Evolutionary conservation across 1,140 invertebrate genomes (phyloP), one percentile per base, ranked within the genome.

Genomic region (Aphidius gifuensis): DNA sequence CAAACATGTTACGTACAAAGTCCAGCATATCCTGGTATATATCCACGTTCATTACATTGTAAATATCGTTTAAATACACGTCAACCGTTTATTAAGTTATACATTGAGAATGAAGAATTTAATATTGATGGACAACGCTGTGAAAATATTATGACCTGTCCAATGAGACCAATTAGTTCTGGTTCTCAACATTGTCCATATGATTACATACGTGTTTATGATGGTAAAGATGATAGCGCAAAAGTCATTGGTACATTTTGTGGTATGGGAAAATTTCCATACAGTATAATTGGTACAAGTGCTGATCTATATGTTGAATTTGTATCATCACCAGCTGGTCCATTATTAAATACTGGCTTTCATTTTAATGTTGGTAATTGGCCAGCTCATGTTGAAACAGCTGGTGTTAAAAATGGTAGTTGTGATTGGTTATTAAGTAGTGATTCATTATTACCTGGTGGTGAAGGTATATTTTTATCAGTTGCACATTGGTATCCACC

Each of bases 121-220:
- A 94, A 95, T 69, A 92, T 96, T 60, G 93, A 96, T 70, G 93
- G 93, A 0, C 92, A 95, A 71, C 84, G 93, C 56, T 96, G 94
- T 74, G 93, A 96, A 75, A 95, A 95, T 75, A 92, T 95, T 64
- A 94, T 96, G 88, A 93, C 93, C 4, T 96, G 94, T 73, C 93
- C 93, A 9, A 94, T 96, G 87, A 83, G 92, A 64, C 92, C 92
- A 1, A 92, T 94, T 49, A 91, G 90, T 44, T 92, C 91, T 64
- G 91, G 90, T 46, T 85, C 89, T 48, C 88, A 92, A 68, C 90
- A 93, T 69, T 96, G 94, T 75, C 93, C 92, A 0, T 94, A 90
- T 78, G 94, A 96, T 74, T 94, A 92, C 80, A 90, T 96, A 60
- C 85, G 87, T 59, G 91, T 96, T 51, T 95, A 94, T 82, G 94